These are phyloP conservation scores for Zaprionus davidi DNA, from an alignment of 1,140 invertebrate genomes.

Conservation along the genomic window DNA sequence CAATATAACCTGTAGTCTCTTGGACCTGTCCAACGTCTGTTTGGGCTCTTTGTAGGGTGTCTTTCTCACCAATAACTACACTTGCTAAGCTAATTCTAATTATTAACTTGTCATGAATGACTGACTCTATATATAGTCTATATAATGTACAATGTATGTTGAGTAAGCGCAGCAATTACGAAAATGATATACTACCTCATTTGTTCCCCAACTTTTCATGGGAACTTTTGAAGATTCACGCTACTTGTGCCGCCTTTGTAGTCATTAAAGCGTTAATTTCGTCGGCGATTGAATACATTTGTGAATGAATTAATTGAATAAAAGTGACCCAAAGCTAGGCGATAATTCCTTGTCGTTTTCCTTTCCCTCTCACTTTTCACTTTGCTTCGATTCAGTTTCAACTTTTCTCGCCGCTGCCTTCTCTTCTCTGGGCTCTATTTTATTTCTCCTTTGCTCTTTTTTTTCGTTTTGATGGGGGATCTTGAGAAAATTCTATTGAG, in stretches of 20 bases:
- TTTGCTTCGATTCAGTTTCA: neutral
- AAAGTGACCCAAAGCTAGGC: neutral
- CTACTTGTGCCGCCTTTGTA: too few relatives aligned
- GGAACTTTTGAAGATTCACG: neutral
- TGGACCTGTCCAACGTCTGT: too few relatives aligned
- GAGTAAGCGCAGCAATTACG: neutral
- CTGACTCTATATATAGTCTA: neutral
- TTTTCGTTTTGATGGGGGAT: neutral
- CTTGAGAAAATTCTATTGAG: constrained; percentile 59
- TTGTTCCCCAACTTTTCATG: neutral
- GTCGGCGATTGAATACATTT: neutral
- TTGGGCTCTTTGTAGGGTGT: neutral
- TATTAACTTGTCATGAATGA: neutral
- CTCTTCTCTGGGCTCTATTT: neutral
- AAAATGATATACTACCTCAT: neutral
- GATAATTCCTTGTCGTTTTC: neutral
- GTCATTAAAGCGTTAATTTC: neutral
- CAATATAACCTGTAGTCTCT: neutral
- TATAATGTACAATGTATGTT: neutral
- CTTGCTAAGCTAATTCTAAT: neutral
- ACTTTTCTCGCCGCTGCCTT: neutral
- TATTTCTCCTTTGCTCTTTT: neutral
- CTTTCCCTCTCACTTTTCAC: neutral
- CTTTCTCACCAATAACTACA: neutral
- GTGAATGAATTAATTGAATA: constrained; percentile 2